phyloP scores from a whole-genome alignment of 2,113 vertebrate species.

The Cyanoliseus patagonus region DNA sequence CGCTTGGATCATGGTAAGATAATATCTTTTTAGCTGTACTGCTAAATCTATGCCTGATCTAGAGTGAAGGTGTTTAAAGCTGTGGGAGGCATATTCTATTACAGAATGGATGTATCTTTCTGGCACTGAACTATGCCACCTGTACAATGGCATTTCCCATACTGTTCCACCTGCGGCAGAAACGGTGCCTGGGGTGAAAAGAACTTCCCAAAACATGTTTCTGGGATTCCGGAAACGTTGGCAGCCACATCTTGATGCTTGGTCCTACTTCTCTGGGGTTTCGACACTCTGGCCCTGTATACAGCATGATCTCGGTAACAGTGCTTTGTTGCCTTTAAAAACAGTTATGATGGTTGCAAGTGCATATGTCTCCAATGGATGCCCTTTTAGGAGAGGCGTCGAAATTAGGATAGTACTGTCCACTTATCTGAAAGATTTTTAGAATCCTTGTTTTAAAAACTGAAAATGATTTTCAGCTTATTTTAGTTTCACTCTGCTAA shows the following conservation, averaged over 20 bases:
- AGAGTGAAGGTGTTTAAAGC: not conserved
- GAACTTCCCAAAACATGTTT: not conserved
- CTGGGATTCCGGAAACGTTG: not conserved
- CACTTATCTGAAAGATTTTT: not conserved
- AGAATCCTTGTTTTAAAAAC: not conserved
- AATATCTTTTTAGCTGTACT: not conserved
- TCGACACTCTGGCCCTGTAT: not conserved
- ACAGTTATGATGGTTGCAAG: rapidly evolving
- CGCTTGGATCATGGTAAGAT: not conserved
- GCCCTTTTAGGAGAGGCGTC: not conserved
- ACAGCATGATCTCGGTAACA: not conserved
- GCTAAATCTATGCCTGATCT: not conserved
- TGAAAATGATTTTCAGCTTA: not conserved
- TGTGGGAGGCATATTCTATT: not conserved
- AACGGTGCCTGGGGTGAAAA: rapidly evolving
- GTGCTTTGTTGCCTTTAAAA: not conserved
- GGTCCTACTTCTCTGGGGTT: not conserved
- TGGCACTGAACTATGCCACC: not conserved
- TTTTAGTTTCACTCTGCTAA: not conserved
- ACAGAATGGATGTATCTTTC: not conserved
- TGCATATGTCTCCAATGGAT: not conserved
- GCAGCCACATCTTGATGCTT: rapidly evolving
- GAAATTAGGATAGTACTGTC: not conserved
- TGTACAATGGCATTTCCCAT: not conserved
- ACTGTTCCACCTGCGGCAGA: not conserved